These are phyloP conservation scores for Amblyopsis hoosieri DNA, from an alignment of 2,797 vertebrate species.

Conservation along the genomic window DNA sequence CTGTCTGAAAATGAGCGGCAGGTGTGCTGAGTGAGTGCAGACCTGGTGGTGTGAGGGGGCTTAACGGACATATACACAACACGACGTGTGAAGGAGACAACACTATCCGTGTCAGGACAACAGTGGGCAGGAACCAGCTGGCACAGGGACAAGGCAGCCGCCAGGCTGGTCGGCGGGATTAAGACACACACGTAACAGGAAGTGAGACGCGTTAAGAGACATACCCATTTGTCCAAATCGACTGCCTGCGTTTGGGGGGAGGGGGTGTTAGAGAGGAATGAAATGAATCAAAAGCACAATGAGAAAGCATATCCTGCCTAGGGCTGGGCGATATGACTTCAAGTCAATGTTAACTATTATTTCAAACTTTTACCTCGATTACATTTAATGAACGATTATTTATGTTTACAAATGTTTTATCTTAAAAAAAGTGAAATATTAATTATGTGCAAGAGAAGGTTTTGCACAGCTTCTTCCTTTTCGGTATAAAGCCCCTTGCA, in stretches of 20 bases:
- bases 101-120: conserved; percentile 51
- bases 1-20: conserved; percentile 10
- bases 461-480: too few relatives aligned
- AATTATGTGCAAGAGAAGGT: too few relatives aligned
- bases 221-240: conserved; percentile 85
- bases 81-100: conserved; percentile 39
- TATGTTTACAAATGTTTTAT: too few relatives aligned
- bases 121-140: conserved; percentile 30
- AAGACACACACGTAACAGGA: conserved; percentile 51
- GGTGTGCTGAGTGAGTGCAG: neutral
- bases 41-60: neutral
- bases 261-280: conserved; percentile 56
- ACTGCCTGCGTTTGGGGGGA: conserved; percentile 71
- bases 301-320: neutral
- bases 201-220: conserved; percentile 70
- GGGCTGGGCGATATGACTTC: too few relatives aligned
- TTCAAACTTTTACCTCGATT: too few relatives aligned
- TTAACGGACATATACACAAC: conserved; percentile 21
- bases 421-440: too few relatives aligned
- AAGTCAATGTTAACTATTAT: too few relatives aligned
- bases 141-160: conserved; percentile 53
- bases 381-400: too few relatives aligned
- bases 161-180: conserved; percentile 21
- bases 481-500: too few relatives aligned
- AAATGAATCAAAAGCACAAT: conserved; percentile 41